Conservation (phyloP, 2,113 vertebrate genomes). For the Zingel zingel region DNA sequence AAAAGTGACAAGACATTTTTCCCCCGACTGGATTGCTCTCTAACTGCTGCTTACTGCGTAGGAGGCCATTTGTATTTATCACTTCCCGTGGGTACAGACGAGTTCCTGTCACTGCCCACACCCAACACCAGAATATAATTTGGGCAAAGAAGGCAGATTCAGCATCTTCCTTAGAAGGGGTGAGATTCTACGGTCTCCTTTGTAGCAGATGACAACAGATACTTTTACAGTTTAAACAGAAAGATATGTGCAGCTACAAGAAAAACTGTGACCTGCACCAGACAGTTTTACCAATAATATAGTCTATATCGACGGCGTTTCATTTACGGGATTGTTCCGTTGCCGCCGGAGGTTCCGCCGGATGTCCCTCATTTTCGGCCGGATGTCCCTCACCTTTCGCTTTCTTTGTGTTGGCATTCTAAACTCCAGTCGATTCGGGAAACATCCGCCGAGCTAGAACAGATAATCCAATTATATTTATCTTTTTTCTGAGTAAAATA, state of each 20-base stretch:
- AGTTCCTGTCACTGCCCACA: conserved; percentile 38
- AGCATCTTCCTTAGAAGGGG: background rate
- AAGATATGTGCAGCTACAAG: background rate
- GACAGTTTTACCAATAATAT: background rate
- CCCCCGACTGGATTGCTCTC: background rate
- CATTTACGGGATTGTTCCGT: too few relatives aligned
- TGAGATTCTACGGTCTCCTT: background rate
- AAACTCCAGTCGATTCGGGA: too few relatives aligned
- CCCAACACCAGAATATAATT: conserved; percentile 11
- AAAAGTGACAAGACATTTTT: background rate
- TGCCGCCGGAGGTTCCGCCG: too few relatives aligned
- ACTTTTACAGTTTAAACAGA: background rate
- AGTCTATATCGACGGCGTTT: too few relatives aligned
- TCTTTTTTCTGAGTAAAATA: too few relatives aligned
- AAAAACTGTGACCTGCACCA: background rate
- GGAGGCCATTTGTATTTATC: conserved; percentile 24
- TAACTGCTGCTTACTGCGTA: conserved; percentile 11
- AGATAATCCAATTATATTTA: too few relatives aligned
- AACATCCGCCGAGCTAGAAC: too few relatives aligned
- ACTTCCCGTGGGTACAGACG: conserved; percentile 23
- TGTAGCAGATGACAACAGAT: background rate
- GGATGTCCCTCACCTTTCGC: too few relatives aligned
- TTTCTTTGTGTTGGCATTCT: too few relatives aligned
- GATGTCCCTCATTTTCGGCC: too few relatives aligned
- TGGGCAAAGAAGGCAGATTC: conserved; percentile 34